Conservation (phyloP, 1,140 invertebrate genomes). For the Holotrichia oblita region DNA sequence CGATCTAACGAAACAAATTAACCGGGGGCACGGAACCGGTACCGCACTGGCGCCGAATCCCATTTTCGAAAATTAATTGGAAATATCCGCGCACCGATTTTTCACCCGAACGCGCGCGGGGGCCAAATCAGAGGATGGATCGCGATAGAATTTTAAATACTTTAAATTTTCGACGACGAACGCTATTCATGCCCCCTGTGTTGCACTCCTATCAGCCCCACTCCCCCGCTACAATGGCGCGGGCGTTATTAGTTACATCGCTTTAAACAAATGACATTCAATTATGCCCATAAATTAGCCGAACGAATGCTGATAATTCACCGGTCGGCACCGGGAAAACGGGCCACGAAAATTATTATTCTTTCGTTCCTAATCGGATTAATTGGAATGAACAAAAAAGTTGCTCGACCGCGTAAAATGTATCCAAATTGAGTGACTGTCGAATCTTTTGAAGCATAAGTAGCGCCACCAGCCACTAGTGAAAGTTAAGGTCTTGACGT, state of each 20-base stretch:
- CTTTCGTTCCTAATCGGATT: slow-evolving; percentile 12
- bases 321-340: background rate
- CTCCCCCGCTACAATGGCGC: background rate
- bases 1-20: slow-evolving; percentile 18
- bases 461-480: background rate
- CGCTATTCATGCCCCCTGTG: background rate
- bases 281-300: slow-evolving; percentile 35
- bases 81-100: slow-evolving; percentile 30
- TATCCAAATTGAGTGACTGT: background rate
- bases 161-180: slow-evolving; percentile 22
- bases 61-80: slow-evolving; percentile 33
- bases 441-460: background rate
- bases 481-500: background rate
- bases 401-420: background rate
- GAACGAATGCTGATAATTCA: slow-evolving; percentile 16
- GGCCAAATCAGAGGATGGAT: background rate
- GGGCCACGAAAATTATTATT: background rate
- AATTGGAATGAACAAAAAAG: background rate
- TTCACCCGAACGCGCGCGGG: slow-evolving; percentile 15
- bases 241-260: slow-evolving; percentile 30
- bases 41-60: background rate
- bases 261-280: slow-evolving; percentile 34
- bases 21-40: background rate
- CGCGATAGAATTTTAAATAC: slow-evolving; percentile 28
- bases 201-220: background rate